Conservation (phyloP, 2,888 invertebrate species). For the Liodrosophila aerea region DNA sequence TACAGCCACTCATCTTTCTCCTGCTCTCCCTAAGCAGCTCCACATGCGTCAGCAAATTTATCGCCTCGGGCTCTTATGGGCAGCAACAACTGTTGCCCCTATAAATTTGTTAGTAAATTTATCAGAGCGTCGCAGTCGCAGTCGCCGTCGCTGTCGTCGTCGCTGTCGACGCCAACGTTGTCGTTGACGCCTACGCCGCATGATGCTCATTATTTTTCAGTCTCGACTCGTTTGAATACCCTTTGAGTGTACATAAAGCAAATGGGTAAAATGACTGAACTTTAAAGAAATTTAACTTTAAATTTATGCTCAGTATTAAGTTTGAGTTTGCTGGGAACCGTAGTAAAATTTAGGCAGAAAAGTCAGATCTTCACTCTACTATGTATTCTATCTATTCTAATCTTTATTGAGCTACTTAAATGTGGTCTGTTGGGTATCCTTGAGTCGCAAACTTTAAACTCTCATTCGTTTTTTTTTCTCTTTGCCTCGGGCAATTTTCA, state of each 20-base stretch:
- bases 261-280: too few relatives aligned
- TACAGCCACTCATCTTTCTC: too few relatives aligned
- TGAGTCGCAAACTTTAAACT: too few relatives aligned
- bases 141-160: not conserved
- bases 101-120: constrained; percentile 64
- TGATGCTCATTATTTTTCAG: constrained; percentile 70
- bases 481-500: constrained; percentile 17
- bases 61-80: constrained; percentile 36
- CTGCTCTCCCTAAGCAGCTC: constrained; percentile 1
- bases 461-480: constrained; percentile 4
- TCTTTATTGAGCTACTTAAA: too few relatives aligned
- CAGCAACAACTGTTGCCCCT: constrained; percentile 65
- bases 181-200: constrained; percentile 45
- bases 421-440: too few relatives aligned
- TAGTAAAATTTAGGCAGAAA: too few relatives aligned
- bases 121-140: constrained; percentile 48
- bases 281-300: too few relatives aligned
- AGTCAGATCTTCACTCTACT: too few relatives aligned
- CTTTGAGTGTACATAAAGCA: too few relatives aligned
- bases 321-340: too few relatives aligned
- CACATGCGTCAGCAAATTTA: constrained; percentile 56
- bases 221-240: constrained; percentile 16
- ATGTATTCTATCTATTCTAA: too few relatives aligned
- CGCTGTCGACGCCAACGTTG: constrained; percentile 5
- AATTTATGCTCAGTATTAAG: too few relatives aligned